These are phyloP conservation scores for Egretta garzetta DNA, from an alignment of 2,113 vertebrate genomes.

Conservation along the genomic window DNA sequence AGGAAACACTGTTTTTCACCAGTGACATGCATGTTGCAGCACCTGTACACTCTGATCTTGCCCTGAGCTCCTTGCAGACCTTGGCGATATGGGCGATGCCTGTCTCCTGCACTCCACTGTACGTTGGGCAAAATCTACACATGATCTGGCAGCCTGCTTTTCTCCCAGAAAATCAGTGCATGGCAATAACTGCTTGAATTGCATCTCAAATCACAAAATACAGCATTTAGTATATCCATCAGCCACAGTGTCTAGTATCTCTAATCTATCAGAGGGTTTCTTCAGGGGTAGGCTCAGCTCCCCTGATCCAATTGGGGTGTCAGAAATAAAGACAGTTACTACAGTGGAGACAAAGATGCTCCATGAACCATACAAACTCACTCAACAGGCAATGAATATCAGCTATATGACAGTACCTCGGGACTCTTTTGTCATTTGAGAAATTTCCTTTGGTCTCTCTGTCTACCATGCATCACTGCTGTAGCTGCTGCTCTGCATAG, in stretches of 20 bases:
- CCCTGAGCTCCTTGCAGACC: background rate
- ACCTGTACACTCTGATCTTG: background rate
- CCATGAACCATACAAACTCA: background rate
- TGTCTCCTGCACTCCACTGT: background rate
- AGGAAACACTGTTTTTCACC: background rate
- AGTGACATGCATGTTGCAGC: rapidly evolving
- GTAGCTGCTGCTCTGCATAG: background rate
- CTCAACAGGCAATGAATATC: background rate
- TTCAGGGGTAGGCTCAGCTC: background rate
- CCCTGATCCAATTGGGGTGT: background rate
- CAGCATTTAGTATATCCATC: background rate
- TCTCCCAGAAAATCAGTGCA: background rate
- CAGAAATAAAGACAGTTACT: background rate
- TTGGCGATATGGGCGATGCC: rapidly evolving
- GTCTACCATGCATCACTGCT: background rate
- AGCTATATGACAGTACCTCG: background rate
- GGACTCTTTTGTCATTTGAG: background rate
- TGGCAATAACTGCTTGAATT: background rate
- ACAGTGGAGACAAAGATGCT: background rate
- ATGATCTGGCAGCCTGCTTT: background rate
- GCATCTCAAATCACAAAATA: background rate
- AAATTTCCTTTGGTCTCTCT: background rate
- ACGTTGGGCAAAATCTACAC: background rate
- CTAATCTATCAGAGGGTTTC: background rate
- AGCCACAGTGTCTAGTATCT: background rate